Evolutionary conservation across 2,888 invertebrate genomes (phyloP).

Genomic region (Lissocephala sabroskyi): DNA sequence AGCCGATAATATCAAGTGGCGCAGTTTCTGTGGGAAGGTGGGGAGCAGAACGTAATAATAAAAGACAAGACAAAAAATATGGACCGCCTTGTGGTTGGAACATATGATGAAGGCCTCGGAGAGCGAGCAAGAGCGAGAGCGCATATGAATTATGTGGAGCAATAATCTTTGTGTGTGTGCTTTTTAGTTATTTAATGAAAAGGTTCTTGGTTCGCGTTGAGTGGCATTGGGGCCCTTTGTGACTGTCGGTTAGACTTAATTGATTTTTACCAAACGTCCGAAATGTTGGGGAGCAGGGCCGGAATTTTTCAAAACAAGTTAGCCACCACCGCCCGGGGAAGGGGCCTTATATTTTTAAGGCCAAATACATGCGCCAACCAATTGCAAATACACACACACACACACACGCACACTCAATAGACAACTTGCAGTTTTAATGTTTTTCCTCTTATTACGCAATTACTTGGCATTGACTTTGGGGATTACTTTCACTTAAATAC

Average conservation of each 20-base stretch:
- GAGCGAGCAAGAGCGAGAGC: neutral
- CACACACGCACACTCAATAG: conserved; percentile 1
- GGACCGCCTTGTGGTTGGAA: neutral
- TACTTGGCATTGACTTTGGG: conserved; percentile 26
- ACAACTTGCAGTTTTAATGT: conserved; percentile 33
- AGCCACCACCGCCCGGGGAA: conserved; percentile 10
- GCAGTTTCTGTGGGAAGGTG: too few species aligned
- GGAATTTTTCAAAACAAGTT: too few species aligned
- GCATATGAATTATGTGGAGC: too few species aligned
- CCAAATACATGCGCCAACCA: conserved; percentile 42
- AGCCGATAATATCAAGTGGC: too few species aligned
- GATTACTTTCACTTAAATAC: too few species aligned
- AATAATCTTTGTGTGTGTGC: neutral
- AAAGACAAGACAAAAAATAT: too few species aligned
- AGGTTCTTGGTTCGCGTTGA: too few species aligned
- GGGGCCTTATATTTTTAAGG: conserved; percentile 38
- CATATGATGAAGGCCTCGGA: neutral
- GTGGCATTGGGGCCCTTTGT: neutral
- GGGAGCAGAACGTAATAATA: neutral
- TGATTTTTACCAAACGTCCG: neutral
- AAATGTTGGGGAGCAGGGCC: neutral
- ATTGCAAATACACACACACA: conserved; percentile 4
- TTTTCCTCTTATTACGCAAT: conserved; percentile 48
- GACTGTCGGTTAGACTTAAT: neutral
- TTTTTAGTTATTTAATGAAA: neutral